Base-by-base conservation (phyloP, 2,797 vertebrate species). In the Cyprinodon diabolis region DNA sequence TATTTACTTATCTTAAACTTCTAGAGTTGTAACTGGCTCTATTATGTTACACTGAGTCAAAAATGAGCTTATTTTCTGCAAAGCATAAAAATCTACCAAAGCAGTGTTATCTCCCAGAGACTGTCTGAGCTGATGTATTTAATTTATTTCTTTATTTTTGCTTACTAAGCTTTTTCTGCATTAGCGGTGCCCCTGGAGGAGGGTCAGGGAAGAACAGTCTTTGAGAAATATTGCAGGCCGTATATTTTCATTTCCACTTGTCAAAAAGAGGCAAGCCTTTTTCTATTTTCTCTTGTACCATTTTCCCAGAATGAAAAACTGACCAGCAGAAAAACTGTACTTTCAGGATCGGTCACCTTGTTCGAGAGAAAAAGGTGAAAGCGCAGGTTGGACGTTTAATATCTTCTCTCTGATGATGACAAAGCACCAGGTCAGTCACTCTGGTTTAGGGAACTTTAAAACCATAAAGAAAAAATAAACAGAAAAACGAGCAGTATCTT, bases 191-290 rank as follows among this genome's bases (percentile, higher is more conserved):
- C 25, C 6, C 19, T 52, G 58, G 54, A 68, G 58, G 35, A 55
- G 71, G 71, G 52, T 56, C 65, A 37, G 72, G 25, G 21, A 72
- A 66, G 72, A 72, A 51, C 66, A 65, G 49, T 35, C 51, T 15
- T 9, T 54, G n/a, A 43, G 70, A 66, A 69, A 23, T 10, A 68
- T 71, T 60, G 77, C 83, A 87, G 63, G 58, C 76, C 75, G 70
- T 82, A 63, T 69, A 69, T 87, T 86, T 89, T 87, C 75, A 83
- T 89, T 88, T 84, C 67, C 66, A 78, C 66, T 69, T 83, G 84
- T 79, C 84, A 86, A 30, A 68, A 77, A 71, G 43, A 75, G 70
- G 51, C 19, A 19, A 77, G 57, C 19, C 47, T 23, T 43, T 63
- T 47, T 71, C 69, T 79, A 12, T 66, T 72, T 69, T 68, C 62